Evolutionary conservation across 2,113 vertebrate species (phyloP).

Genomic region (Rhodinocichla rosea): DNA sequence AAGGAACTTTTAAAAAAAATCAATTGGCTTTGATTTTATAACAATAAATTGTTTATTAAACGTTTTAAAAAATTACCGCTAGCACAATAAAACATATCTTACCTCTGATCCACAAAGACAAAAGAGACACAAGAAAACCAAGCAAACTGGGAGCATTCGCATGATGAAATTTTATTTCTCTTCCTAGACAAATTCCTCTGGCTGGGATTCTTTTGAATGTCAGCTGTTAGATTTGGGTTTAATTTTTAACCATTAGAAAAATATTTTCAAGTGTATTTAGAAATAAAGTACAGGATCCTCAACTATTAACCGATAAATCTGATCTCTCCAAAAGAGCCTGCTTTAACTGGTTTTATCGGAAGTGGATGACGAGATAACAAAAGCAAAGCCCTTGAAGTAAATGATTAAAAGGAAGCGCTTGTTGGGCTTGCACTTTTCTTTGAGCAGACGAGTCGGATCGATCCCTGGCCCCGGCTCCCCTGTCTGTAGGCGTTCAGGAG

Average conservation of each 20-base stretch:
- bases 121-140: conserved; percentile 28
- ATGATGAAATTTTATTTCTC: conserved; percentile 52
- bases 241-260: conserved; percentile 78
- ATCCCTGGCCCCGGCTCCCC: neutral
- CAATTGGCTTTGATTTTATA: neutral
- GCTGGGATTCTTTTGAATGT: neutral
- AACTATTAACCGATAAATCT: conserved; percentile 15
- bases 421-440: neutral
- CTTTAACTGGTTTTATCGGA: conserved; percentile 7
- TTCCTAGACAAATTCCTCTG: neutral
- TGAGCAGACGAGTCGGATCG: neutral
- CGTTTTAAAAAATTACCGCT: neutral
- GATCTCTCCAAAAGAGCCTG: neutral
- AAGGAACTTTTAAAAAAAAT: neutral
- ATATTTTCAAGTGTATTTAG: conserved; percentile 52
- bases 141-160: neutral
- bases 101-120: conserved; percentile 58
- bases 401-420: neutral
- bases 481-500: fast-evolving
- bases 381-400: neutral
- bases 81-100: conserved; percentile 44
- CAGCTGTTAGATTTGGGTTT: conserved; percentile 45
- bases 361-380: neutral
- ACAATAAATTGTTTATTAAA: neutral
- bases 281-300: neutral